These are phyloP conservation scores for Trichomalopsis sarcophagae DNA, from an alignment of 1,140 invertebrate genomes.

Conservation along the genomic window DNA sequence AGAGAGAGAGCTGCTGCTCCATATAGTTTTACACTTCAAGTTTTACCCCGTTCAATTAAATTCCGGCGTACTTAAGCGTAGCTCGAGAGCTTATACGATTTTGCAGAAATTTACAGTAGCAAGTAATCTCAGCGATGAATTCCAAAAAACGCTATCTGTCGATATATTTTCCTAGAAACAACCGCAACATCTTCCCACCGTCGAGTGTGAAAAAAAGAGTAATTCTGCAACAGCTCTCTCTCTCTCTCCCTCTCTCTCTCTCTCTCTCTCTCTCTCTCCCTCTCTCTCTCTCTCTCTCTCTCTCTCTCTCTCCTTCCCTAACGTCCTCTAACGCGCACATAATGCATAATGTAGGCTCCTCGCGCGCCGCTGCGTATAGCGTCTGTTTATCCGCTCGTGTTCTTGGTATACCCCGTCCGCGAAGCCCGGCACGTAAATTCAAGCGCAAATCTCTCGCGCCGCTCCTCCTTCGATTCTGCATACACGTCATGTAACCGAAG, in stretches of 20 bases:
- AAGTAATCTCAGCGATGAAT: too few relatives aligned
- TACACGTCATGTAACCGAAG: neutral
- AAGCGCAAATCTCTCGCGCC: neutral
- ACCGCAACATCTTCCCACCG: neutral
- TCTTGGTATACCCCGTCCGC: neutral
- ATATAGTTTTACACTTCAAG: constrained; percentile 18
- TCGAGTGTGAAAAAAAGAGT: neutral
- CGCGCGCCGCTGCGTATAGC: neutral
- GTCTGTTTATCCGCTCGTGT: constrained; percentile 2
- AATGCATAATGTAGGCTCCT: constrained; percentile 1
- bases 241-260: neutral
- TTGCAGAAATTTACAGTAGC: neutral
- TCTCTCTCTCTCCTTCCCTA: neutral
- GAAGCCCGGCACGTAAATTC: neutral
- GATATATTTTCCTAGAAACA: too few relatives aligned
- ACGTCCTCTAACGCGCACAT: neutral
- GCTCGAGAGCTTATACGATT: neutral
- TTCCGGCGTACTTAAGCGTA: neutral
- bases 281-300: too few relatives aligned
- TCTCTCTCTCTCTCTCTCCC: neutral
- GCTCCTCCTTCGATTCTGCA: neutral
- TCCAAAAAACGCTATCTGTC: too few relatives aligned
- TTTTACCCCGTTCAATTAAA: constrained; percentile 34
- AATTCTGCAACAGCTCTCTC: neutral
- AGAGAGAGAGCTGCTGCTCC: neutral